Conservation (phyloP, 2,888 invertebrate genomes). For the Dryomyza anilis region DNA sequence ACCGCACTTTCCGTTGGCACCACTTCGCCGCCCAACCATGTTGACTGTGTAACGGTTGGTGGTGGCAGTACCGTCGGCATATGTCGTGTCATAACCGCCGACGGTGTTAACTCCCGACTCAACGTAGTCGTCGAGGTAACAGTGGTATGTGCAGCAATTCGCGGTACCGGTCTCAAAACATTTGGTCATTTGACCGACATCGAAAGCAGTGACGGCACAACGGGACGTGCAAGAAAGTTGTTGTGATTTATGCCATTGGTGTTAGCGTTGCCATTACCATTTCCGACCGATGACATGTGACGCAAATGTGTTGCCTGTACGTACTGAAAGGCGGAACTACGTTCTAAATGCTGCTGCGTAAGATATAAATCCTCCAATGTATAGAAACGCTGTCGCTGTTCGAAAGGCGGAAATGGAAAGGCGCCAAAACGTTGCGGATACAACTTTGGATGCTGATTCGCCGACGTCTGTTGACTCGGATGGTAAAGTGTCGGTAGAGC, state of each 20-base stretch:
- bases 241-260: conserved; percentile 38
- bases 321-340: conserved; percentile 60
- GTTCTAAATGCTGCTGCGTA: conserved; percentile 57
- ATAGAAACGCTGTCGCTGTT: conserved; percentile 55
- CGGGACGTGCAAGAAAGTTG: conserved; percentile 35
- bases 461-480: too few relatives aligned
- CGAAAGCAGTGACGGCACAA: conserved; percentile 38
- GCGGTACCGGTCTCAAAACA: conserved; percentile 58
- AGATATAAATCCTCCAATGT: conserved; percentile 58
- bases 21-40: conserved; percentile 1
- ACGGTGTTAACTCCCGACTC: conserved; percentile 27
- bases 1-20: not conserved
- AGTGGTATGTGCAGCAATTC: conserved; percentile 49
- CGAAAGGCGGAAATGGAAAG: conserved; percentile 49
- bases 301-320: conserved; percentile 54
- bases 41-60: conserved; percentile 1
- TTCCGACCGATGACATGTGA: conserved; percentile 44
- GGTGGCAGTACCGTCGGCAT: not conserved
- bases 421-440: conserved; percentile 47
- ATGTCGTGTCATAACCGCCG: too few relatives aligned
- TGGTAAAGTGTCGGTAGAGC: not conserved
- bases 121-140: conserved; percentile 38
- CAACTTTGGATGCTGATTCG: conserved; percentile 25
- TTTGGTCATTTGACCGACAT: conserved; percentile 59
- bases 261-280: conserved; percentile 26